Base-by-base conservation (phyloP, 2,888 invertebrate species). In the Cataglyphis livida region DNA sequence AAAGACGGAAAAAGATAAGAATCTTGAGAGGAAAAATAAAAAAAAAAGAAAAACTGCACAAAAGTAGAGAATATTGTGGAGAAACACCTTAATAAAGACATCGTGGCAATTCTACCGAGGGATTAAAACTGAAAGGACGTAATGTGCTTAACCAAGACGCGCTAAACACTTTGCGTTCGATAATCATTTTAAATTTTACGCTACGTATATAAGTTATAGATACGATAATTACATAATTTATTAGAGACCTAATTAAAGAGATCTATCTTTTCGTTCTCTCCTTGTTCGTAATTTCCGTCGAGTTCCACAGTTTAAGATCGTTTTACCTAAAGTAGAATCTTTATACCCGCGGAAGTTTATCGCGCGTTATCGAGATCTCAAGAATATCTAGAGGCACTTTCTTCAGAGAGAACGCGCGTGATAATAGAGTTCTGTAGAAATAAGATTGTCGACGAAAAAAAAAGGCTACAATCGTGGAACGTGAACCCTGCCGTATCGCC, bases 361-460 rank as follows among this genome's bases (percentile, higher is more conserved):
- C 44, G 44, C 51, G 38, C 21, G 25, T 73, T 79, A 82, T 82
- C 79, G 71, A 51, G 51, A 78, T 32, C 65, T 68, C 28, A 79
- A 70, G 79, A 85, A 85, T 51, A 51, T 89, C 62, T 68, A n/a
- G 81, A 82, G 75, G 57, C 78, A 44, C 9, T 65, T 51, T 66
- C 38, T 12, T 64, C 7, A 54, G 18, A 54, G 57, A 79, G 51
- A 51, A 51, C n/a, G 51, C 51, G 7, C 38, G 82, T 82, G 71
- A 86, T 86, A 87, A 89, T 87, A 76, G 86, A 89, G 76, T 85
- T 68, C 44, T 66, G 51, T 25, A 82, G 57, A 87, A 51, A 87
- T 89, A 83, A 81, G 83, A 87, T 89, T 86, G 78, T 68, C 79
- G 54, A 64, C 61, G 59, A 84, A 84, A 87, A 85, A 62, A 87